Evolutionary conservation across 2,113 vertebrate genomes (phyloP).

Genomic region (Muntiacus muntjak): DNA sequence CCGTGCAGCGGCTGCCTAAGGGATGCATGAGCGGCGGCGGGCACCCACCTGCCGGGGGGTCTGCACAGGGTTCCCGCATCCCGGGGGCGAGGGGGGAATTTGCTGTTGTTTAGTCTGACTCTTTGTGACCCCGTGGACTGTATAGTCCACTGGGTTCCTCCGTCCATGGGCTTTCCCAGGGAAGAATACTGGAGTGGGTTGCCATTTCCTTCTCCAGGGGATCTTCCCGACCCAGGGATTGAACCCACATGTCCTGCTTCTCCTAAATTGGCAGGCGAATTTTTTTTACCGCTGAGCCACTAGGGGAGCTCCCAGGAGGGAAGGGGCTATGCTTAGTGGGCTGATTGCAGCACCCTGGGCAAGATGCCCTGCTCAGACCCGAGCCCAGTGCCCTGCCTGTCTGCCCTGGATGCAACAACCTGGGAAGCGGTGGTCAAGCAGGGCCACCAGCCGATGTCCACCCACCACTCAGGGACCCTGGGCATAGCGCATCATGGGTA

Average conservation of each 20-base stretch:
- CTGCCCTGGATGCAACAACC: background rate
- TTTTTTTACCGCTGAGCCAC: background rate
- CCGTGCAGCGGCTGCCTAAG: accelerated
- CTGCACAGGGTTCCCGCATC: accelerated
- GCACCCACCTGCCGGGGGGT: accelerated
- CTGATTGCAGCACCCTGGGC: accelerated
- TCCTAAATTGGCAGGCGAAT: background rate
- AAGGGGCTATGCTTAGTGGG: background rate
- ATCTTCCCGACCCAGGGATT: background rate
- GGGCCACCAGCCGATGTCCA: background rate
- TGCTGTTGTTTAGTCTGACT: accelerated
- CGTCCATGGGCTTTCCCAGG: background rate
- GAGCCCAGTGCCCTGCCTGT: background rate
- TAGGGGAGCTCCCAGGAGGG: background rate
- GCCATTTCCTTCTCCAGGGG: background rate
- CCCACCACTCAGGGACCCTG: background rate
- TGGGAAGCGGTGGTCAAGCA: background rate
- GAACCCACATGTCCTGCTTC: background rate
- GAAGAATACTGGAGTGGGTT: background rate
- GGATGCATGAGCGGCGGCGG: background rate
- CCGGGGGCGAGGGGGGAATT: accelerated
- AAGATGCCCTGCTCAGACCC: background rate
- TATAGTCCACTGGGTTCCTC: background rate
- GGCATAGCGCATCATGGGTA: accelerated
- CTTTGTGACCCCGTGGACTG: background rate